Percentiles rank a stretch among this genome's conserved stretches.
Evolutionary conservation across 1,140 invertebrate species (phyloP).

Genomic region (Calephelis virginiensis): DNA sequence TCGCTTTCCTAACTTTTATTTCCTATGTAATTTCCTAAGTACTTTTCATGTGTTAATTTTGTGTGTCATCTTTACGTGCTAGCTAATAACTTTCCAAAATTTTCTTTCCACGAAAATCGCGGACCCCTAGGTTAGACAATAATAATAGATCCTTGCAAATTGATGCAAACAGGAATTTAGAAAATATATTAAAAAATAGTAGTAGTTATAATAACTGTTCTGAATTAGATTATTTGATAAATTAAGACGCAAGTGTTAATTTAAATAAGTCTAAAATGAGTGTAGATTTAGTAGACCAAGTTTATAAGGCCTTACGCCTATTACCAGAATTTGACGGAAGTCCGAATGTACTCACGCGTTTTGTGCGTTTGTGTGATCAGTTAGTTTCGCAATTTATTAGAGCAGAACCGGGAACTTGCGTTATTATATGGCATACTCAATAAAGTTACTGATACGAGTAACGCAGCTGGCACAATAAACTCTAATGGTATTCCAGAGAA

Average conservation of each 20-base stretch:
- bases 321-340: conserved; percentile 9
- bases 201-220: neutral
- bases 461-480: neutral
- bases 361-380: conserved; percentile 3
- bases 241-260: neutral
- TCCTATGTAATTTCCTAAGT: neutral
- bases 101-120: conserved; percentile 11
- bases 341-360: neutral
- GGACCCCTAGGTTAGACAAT: conserved; percentile 2
- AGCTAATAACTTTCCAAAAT: conserved; percentile 8
- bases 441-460: conserved; percentile 1
- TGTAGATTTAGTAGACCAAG: conserved; percentile 14
- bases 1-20: neutral
- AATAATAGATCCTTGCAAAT: conserved; percentile 6
- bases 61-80: neutral
- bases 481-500: neutral
- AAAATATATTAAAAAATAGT: conserved; percentile 7
- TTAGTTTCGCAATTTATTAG: conserved; percentile 1
- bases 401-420: conserved; percentile 1
- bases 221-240: neutral
- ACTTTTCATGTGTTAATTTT: neutral
- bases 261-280: conserved; percentile 5
- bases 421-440: conserved; percentile 1
- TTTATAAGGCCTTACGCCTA: conserved; percentile 15
- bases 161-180: conserved; percentile 15